Percentiles rank a stretch among this genome's conserved stretches.
Conservation (phyloP, 2,888 invertebrate genomes). For the Apodemia hepburni region DNA sequence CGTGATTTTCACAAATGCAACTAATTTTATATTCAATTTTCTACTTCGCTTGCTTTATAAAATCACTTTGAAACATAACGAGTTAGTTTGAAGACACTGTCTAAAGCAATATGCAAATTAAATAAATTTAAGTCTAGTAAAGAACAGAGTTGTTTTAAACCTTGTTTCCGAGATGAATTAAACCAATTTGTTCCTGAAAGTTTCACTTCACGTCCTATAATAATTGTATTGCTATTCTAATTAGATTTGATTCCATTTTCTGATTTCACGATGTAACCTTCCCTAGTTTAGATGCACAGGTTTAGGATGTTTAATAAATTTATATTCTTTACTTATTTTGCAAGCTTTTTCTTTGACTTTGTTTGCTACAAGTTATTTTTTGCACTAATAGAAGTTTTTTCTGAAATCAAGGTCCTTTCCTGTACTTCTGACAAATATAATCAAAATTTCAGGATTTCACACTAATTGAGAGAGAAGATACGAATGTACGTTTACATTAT, state of each 20-base stretch:
- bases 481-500: too few relatives aligned
- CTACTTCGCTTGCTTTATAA: background rate
- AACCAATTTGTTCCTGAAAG: constrained; percentile 2
- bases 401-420: too few relatives aligned
- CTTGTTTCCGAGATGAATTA: constrained; percentile 6
- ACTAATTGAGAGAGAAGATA: too few relatives aligned
- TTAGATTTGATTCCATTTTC: background rate
- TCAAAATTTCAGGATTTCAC: background rate
- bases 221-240: background rate
- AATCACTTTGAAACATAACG: background rate
- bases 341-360: too few relatives aligned
- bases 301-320: too few relatives aligned
- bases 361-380: too few relatives aligned
- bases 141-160: constrained; percentile 1
- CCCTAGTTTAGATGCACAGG: too few relatives aligned
- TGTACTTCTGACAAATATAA: too few relatives aligned
- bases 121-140: constrained; percentile 1
- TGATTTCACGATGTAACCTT: background rate
- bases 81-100: constrained; percentile 7
- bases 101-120: background rate
- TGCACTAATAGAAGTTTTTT: too few relatives aligned
- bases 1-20: background rate
- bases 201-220: background rate
- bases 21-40: constrained; percentile 6
- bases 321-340: too few relatives aligned